These are phyloP conservation scores for Ptychadena robeensis DNA, from an alignment of 2,797 vertebrate species.

Conservation along the genomic window DNA sequence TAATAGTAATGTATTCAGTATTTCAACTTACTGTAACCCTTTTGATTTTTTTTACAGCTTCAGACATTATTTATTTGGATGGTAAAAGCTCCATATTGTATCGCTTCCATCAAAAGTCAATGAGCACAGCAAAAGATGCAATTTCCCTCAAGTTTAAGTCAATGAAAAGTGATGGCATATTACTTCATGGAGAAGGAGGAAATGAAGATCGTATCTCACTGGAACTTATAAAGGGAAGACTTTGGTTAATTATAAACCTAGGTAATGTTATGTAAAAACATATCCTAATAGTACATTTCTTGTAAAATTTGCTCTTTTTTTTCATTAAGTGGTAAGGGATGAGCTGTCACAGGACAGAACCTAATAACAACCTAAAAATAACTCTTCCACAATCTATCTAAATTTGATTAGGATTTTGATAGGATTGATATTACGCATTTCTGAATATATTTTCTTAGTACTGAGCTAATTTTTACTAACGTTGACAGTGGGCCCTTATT, in stretches of 20 bases:
- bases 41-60: conserved; percentile 78
- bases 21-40: no score
- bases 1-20: no score
- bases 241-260: conserved; percentile 83
- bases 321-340: not conserved
- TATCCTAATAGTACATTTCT: no score
- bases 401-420: no score
- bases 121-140: conserved; percentile 74
- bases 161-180: conserved; percentile 83
- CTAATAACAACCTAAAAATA: no score
- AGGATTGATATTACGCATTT: no score
- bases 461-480: no score
- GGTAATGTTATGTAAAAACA: conserved; percentile 72
- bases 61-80: conserved; percentile 85
- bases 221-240: conserved; percentile 83
- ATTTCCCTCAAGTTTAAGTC: conserved; percentile 91
- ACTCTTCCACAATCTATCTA: no score
- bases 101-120: conserved; percentile 77
- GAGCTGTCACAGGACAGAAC: no score
- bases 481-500: no score
- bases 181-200: conserved; percentile 81
- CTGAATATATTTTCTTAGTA: no score
- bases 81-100: conserved; percentile 85
- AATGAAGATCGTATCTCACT: conserved; percentile 81
- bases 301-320: no score